A percentile compares a stretch with the other conserved stretches of the same genome.
These are phyloP conservation scores for Amblyornis subalaris DNA, from an alignment of 2,113 vertebrate species.

Conservation along the genomic window DNA sequence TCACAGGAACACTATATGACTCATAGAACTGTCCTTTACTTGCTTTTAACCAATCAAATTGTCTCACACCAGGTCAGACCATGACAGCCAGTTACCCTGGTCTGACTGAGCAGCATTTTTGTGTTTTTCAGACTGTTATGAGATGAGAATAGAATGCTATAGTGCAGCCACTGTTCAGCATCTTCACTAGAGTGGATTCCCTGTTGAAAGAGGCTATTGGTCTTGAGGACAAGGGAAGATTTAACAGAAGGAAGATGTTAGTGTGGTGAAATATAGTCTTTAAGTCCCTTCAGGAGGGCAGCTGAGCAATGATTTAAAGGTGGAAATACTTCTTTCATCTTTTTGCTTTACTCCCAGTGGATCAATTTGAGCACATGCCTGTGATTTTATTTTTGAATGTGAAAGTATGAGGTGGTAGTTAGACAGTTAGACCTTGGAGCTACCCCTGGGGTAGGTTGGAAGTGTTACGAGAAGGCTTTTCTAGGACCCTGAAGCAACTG, in stretches of 20 bases:
- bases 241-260: background rate
- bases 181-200: background rate
- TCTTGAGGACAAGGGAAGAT: background rate
- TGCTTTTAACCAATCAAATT: too few relatives aligned
- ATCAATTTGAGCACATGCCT: background rate
- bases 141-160: background rate
- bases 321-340: background rate
- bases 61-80: too few relatives aligned
- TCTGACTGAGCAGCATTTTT: background rate
- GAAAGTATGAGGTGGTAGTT: background rate
- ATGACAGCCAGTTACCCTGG: background rate
- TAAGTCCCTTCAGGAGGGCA: background rate
- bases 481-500: background rate
- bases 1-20: too few relatives aligned
- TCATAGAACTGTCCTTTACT: too few relatives aligned
- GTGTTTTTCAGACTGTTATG: background rate
- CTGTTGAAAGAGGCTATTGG: background rate
- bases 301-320: background rate
- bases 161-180: background rate
- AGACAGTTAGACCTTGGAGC: background rate
- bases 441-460: background rate
- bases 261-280: background rate
- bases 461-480: background rate
- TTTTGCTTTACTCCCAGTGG: accelerated
- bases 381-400: background rate